These are phyloP conservation scores for Chascanopsetta lugubris DNA, from an alignment of 2,113 vertebrate genomes.

Conservation along the genomic window DNA sequence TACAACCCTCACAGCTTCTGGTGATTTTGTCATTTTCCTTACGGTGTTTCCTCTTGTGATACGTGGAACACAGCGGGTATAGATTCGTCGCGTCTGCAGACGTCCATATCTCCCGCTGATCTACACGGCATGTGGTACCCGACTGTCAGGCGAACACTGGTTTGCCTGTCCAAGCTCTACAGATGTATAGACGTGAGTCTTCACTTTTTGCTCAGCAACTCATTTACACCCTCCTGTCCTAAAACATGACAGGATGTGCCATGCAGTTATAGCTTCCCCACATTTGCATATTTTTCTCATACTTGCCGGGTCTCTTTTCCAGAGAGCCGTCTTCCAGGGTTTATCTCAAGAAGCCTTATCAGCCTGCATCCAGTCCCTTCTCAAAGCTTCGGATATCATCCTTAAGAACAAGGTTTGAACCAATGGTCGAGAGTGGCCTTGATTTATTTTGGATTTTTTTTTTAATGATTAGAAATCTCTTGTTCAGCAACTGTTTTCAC, in stretches of 20 bases:
- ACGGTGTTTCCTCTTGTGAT: constrained; percentile 18
- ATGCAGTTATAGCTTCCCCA: not conserved
- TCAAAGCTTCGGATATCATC: constrained; percentile 93
- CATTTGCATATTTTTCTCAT: constrained; percentile 23
- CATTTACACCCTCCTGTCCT: not conserved
- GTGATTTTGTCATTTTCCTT: constrained; percentile 26
- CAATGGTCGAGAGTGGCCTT: not conserved
- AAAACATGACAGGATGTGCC: no score
- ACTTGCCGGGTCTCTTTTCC: constrained; percentile 57
- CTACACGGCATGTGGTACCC: constrained; percentile 99
- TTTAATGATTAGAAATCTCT: constrained; percentile 8
- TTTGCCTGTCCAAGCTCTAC: constrained; percentile 98
- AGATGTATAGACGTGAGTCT: constrained; percentile 95
- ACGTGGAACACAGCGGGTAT: constrained; percentile 73
- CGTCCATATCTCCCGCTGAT: constrained; percentile 93
- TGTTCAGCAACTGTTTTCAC: constrained; percentile 28
- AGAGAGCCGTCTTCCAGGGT: constrained; percentile 98
- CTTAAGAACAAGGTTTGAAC: constrained; percentile 94
- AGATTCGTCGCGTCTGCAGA: constrained; percentile 84
- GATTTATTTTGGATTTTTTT: constrained; percentile 9
- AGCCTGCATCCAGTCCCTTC: constrained; percentile 94
- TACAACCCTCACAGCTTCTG: not conserved
- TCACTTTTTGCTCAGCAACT: not conserved
- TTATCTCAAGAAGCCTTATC: constrained; percentile 97
- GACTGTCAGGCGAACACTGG: constrained; percentile 93